Percentiles rank a stretch among this genome's conserved stretches.
Evolutionary conservation across 2,113 vertebrate genomes (phyloP).

Genomic region (Tretioscincus oriximinensis): DNA sequence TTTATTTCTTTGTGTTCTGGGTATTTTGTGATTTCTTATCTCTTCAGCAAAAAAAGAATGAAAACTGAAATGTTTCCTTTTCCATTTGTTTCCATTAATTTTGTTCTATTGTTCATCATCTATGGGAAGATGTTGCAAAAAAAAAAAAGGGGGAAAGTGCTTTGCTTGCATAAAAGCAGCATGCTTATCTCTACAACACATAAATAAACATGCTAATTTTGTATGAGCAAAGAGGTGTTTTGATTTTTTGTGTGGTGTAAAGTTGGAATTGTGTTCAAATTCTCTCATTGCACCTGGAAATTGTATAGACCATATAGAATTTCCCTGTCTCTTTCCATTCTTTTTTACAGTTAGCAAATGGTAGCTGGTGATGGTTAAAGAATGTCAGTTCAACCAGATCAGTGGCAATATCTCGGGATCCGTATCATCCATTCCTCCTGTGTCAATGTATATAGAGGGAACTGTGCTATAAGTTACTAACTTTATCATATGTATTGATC

Average conservation of each 20-base stretch:
- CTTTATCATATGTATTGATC: background rate
- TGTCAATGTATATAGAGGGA: too few species aligned
- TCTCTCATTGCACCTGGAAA: background rate
- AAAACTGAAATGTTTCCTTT: background rate
- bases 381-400: too few species aligned
- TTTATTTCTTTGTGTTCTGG: conserved; percentile 4
- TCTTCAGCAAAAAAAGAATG: background rate
- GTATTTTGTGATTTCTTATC: background rate
- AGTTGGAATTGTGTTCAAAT: background rate
- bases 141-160: background rate
- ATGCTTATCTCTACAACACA: background rate
- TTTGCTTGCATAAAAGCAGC: background rate
- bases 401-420: too few species aligned
- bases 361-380: too few species aligned
- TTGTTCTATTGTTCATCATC: background rate
- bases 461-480: too few species aligned
- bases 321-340: too few species aligned
- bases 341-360: too few species aligned
- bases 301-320: background rate
- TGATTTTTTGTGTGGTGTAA: background rate
- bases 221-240: background rate
- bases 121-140: background rate
- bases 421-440: too few species aligned
- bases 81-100: background rate
- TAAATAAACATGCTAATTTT: background rate